Base-by-base conservation (phyloP, 2,113 vertebrate genomes). In the Scalopus aquaticus region DNA sequence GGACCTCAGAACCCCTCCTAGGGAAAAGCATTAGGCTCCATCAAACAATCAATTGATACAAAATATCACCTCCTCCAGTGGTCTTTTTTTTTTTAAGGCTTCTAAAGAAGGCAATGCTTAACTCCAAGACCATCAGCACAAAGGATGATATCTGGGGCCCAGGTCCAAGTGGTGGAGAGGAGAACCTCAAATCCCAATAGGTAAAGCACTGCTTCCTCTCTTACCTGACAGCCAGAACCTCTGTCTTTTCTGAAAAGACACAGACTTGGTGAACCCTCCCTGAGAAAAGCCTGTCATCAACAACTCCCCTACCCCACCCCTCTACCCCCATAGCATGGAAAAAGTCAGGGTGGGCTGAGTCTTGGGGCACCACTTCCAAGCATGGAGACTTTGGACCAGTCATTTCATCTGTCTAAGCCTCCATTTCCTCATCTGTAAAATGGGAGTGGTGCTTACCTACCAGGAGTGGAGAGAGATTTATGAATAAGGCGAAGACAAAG, bases 361-460 rank as follows among this genome's bases (percentile, higher is more conserved):
- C 62, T 78, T 73, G 32, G 26, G 12, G 65, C 54, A 28, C 42
- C 46, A 9, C 4, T 22, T 88, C 76, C 32, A 51, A 26, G 39
- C 70, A 30, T 0, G 15, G 70, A 88, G 72, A 60, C 67, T 65
- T 90, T 24, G 67, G 60, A 58, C 32, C 60, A 22, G 44, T 70
- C 39, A 37, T 37, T 35, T 49, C 56, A 16, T 51, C 65, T 74
- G 19, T 39, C 81, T 64, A 37, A 90, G 37, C 58, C 42, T 35
- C 69, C 3, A 65, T 65, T 85, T 94, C 49, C 92, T 87, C 44
- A 60, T 84, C 88, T 49, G 24, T 92, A 79, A 77, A 76, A 51
- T 49, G 46, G 35, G 26, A 35, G 9, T 24, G 19, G 0, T 32
- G 9, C 13, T 16, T 8, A 30, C 20, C 16, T 37, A 37, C n/a